phyloP scores from a whole-genome alignment of 2,888 invertebrate genomes.

The Drosophila mulleri region DNA sequence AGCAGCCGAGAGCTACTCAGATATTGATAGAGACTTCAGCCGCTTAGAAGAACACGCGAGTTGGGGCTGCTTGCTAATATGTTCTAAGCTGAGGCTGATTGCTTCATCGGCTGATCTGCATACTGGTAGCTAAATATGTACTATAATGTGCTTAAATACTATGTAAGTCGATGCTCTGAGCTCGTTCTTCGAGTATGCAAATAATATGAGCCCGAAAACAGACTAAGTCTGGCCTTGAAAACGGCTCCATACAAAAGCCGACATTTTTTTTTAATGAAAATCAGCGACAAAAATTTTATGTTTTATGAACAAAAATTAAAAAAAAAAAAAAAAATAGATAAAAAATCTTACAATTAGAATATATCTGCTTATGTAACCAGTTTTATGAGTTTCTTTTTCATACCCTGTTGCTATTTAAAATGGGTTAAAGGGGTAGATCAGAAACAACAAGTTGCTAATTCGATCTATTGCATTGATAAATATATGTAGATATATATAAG shows the following conservation, averaged over 20 bases:
- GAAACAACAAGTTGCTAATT: too few species aligned
- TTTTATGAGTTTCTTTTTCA: slow-evolving; percentile 32
- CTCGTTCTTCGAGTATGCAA: slow-evolving; percentile 62
- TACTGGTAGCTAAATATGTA: slow-evolving; percentile 56
- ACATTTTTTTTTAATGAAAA: slow-evolving; percentile 40
- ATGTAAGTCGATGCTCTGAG: slow-evolving; percentile 66
- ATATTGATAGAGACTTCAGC: not conserved
- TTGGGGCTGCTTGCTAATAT: slow-evolving; percentile 30
- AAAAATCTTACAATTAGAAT: slow-evolving; percentile 59
- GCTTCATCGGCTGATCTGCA: slow-evolving; percentile 75
- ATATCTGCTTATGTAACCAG: slow-evolving; percentile 69
- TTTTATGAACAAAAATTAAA: slow-evolving; percentile 65
- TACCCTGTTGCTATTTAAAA: not conserved
- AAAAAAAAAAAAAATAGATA: slow-evolving; percentile 9
- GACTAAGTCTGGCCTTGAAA: slow-evolving; percentile 63
- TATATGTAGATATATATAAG: too few species aligned
- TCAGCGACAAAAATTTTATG: slow-evolving; percentile 59
- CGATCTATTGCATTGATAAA: too few species aligned
- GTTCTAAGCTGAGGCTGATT: slow-evolving; percentile 45
- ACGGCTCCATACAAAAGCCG: slow-evolving; percentile 53
- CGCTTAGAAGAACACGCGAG: slow-evolving; percentile 41
- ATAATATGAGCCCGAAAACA: slow-evolving; percentile 55
- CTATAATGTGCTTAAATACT: slow-evolving; percentile 53
- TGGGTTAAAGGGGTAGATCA: not conserved
- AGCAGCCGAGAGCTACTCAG: not conserved